These are phyloP conservation scores for Salvelinus namaycush DNA, from an alignment of 2,113 vertebrate species.

Conservation along the genomic window DNA sequence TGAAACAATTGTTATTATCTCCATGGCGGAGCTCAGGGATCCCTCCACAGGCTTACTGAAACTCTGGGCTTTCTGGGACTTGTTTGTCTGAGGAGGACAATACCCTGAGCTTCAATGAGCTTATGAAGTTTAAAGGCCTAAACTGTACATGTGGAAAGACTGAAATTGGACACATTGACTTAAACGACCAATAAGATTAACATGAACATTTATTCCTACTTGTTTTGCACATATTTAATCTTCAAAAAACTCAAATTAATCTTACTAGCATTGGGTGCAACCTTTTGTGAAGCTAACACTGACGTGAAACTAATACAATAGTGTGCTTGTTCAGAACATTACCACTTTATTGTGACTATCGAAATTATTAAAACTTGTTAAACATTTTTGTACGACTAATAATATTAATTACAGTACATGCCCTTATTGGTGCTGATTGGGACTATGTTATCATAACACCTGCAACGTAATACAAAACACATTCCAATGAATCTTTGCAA, in stretches of 20 bases:
- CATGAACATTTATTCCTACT: not conserved
- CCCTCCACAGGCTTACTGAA: not conserved
- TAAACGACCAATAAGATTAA: not conserved
- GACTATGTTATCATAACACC: too few species aligned
- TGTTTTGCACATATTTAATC: not conserved
- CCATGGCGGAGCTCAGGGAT: not conserved
- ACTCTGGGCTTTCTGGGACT: not conserved
- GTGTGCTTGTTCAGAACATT: not conserved
- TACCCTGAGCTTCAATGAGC: not conserved
- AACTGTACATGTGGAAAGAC: not conserved
- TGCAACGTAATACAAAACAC: too few species aligned
- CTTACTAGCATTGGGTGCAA: too few species aligned
- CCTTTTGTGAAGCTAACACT: not conserved
- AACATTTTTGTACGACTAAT: too few species aligned
- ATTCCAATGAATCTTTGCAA: too few species aligned
- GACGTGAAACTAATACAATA: not conserved
- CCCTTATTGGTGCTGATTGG: too few species aligned
- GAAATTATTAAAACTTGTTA: not conserved
- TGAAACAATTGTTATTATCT: not conserved
- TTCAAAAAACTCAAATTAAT: not conserved
- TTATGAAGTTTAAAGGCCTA: not conserved
- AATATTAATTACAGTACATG: too few species aligned
- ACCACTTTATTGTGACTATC: not conserved
- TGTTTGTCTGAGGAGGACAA: conserved; percentile 1
- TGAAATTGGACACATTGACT: not conserved